Evolutionary conservation across 2,888 invertebrate genomes (phyloP), one percentile per base, ranked within the genome.

Genomic region (Dynastes tityus): DNA sequence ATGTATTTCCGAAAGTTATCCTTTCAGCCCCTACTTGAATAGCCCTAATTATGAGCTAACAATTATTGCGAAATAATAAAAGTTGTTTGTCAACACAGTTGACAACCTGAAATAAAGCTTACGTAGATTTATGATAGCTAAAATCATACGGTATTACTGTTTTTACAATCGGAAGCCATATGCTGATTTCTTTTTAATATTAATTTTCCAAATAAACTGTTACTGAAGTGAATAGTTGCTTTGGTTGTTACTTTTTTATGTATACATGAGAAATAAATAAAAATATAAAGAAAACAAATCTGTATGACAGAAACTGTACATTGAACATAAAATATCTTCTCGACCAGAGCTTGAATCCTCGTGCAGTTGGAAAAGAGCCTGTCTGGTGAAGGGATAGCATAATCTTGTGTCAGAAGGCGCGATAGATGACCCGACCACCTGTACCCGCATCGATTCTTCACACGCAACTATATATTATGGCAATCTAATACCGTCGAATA

Each of bases 361-460:
- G 51, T 29, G 27, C 9, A 68, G 68, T 58, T 61, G 58, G 73
- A 40, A 73, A 73, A 58, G 73, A 58, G 73, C 37, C 58, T 73
- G 73, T 73, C 80, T 81, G 79, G 80, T 80, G 81, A 83, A 82
- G 83, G 83, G 82, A 84, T 85, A 83, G 76, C 82, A 85, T 86
- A 87, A 87, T 87, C 86, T 86, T 84, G 83, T 86, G 87, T 87
- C 87, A 87, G 87, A 84, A 83, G 82, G 84, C 83, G 85, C 85
- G 87, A 88, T 88, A 86, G 88, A 88, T 88, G 88, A 87, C 86
- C 85, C 82, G 80, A 82, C 82, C 88, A 88, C 85, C 87, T 88
- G 88, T 82, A 82, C 82, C 82, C 80, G 82, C 85, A 85, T 85
- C 85, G 86, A 87, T 86, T 86, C 85, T 87, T 87, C 87, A 82